Base-by-base conservation (phyloP, 2,888 invertebrate genomes). In the Agrochola macilenta region DNA sequence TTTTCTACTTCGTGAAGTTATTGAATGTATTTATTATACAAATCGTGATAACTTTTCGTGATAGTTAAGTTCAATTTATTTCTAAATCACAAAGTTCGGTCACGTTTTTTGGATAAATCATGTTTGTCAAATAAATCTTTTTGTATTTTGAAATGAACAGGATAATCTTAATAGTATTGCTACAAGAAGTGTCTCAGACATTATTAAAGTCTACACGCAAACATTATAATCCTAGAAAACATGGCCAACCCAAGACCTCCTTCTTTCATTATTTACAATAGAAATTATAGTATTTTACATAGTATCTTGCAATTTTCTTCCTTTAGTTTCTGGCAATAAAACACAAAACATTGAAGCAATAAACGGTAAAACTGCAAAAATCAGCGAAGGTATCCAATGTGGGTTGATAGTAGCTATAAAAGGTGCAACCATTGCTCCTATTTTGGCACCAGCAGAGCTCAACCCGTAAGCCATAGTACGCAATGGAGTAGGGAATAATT, bases 401-500 rank as follows among this genome's bases (percentile, higher is more conserved):
- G 93, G 94, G 20, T 83, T 87, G 35, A 93, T 70, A 54, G 87
- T 89, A 5, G 93, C 92, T 73, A 93, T 86, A 78, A 93, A 94
- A 2, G 94, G 94, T 0, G 93, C 92, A 7, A 90, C 76, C 91
- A 94, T 93, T 35, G 93, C 92, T 35, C 94, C 94, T 30, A 93
- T 43, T 79, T 92, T 94, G 4, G 91, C 87, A 35, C 93, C 94
- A 74, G 88, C 90, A 11, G 91, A 89, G 11, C 89, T 87, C 0
- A 94, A 79, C 3, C 94, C 93, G 52, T 89, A 92, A 0, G 91
- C 92, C 94, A 94, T 94, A 58, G 91, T 93, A 35, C 94, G 90
- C 57, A 94, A 78, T 60, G 92, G 89, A 23, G 94, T 94, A 43
- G 94, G 94, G 78, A 91, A 94, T n/a, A 94, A 82, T 83, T 94